These are phyloP conservation scores for Brachyptera putata DNA, from an alignment of 2,888 invertebrate species.

Conservation along the genomic window DNA sequence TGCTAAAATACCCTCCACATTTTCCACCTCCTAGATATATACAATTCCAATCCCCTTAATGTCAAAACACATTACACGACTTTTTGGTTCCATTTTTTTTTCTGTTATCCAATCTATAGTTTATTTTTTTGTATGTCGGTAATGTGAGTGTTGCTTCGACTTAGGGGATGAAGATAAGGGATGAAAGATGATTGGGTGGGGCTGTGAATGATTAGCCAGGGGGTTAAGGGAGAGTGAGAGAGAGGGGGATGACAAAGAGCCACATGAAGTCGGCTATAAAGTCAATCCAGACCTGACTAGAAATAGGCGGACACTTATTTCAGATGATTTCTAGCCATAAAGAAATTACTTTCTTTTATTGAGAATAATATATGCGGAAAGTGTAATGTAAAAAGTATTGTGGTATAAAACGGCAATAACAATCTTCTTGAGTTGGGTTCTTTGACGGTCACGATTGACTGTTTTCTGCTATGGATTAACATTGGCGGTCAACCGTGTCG, in stretches of 20 bases:
- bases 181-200: neutral
- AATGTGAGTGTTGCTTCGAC: neutral
- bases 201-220: neutral
- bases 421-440: no score
- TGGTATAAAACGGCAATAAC: neutral
- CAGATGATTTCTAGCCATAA: neutral
- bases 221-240: neutral
- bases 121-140: neutral
- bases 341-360: neutral
- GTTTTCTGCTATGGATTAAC: no score
- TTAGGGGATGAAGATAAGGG: neutral
- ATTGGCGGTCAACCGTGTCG: no score
- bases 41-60: neutral
- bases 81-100: neutral
- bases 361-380: neutral
- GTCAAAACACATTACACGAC: neutral
- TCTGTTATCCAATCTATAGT: neutral
- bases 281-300: neutral
- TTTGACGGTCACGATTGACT: no score
- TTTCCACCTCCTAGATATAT: neutral
- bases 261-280: neutral
- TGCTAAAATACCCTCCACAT: neutral
- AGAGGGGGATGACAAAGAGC: neutral
- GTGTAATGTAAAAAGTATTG: neutral
- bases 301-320: conserved; percentile 6